Evolutionary conservation across 2,888 invertebrate genomes (phyloP).

Genomic region (Nasonovia ribisnigri): DNA sequence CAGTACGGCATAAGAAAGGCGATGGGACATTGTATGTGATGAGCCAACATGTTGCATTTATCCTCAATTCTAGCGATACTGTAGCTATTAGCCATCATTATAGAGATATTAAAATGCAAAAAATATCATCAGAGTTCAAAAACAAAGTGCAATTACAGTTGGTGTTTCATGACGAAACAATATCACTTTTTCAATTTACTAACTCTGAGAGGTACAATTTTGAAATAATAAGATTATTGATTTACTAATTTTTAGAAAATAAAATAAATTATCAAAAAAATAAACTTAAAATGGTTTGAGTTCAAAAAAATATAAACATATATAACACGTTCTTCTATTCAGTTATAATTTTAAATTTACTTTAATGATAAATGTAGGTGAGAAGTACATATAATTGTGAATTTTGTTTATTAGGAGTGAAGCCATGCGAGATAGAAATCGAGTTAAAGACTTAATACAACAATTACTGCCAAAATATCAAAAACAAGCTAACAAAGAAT

Average conservation of each 20-base stretch:
- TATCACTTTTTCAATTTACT: conserved; percentile 97
- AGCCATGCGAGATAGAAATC: conserved; percentile 91
- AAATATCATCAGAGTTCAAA: conserved; percentile 97
- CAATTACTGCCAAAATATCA: conserved; percentile 94
- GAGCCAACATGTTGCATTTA: conserved; percentile 96
- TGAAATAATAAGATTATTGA: conserved; percentile 70
- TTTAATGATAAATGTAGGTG: neutral
- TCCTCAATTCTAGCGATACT: conserved; percentile 91
- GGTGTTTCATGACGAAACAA: conserved; percentile 91
- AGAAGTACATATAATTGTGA: neutral
- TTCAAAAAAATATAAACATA: neutral
- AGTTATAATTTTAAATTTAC: neutral
- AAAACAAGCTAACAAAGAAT: conserved; percentile 88
- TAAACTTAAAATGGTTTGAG: neutral
- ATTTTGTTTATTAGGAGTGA: conserved; percentile 71
- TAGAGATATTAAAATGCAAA: conserved; percentile 97
- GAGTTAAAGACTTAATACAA: conserved; percentile 91
- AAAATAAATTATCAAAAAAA: neutral
- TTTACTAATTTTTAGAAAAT: neutral
- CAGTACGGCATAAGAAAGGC: conserved; percentile 95
- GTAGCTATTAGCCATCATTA: conserved; percentile 94
- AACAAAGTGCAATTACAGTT: conserved; percentile 98
- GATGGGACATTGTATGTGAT: conserved; percentile 96
- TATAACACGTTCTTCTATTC: neutral
- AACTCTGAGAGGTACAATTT: conserved; percentile 75